phyloP scores from a whole-genome alignment of 1,140 invertebrate species.

The Caerostris darwini region DNA sequence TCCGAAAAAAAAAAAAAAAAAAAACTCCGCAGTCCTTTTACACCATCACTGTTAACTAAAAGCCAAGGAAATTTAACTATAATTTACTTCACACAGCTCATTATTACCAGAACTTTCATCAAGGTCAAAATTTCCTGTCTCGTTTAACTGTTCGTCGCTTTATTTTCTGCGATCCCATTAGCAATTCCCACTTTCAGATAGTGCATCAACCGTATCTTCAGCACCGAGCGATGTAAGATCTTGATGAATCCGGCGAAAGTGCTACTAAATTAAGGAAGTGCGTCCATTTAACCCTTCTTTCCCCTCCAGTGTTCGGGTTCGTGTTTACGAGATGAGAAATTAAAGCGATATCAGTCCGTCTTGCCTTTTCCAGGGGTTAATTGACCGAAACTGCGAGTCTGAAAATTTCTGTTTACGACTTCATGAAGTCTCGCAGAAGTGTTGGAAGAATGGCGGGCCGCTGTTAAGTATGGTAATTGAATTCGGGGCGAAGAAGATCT shows the following conservation, averaged over 20 bases:
- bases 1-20: too few species aligned
- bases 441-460: background rate
- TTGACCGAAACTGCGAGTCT: slow-evolving; percentile 47
- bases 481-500: background rate
- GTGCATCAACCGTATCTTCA: background rate
- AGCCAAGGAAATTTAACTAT: background rate
- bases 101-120: slow-evolving; percentile 6
- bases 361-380: slow-evolving; percentile 14
- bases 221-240: background rate
- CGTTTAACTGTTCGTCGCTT: background rate
- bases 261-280: slow-evolving; percentile 50
- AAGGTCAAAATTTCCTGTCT: slow-evolving; percentile 8
- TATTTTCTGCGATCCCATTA: background rate
- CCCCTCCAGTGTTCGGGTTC: background rate
- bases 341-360: slow-evolving; percentile 17
- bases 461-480: slow-evolving; percentile 43
- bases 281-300: background rate
- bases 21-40: too few species aligned
- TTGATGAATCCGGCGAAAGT: slow-evolving; percentile 38
- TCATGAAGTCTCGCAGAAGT: slow-evolving; percentile 20
- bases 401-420: slow-evolving; percentile 13
- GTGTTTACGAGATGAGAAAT: slow-evolving; percentile 23
- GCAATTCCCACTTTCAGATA: background rate
- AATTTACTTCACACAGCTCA: background rate
- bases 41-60: too few species aligned